phyloP scores from a whole-genome alignment of 2,113 vertebrate species.

The Phalacrocorax pelagicus region DNA sequence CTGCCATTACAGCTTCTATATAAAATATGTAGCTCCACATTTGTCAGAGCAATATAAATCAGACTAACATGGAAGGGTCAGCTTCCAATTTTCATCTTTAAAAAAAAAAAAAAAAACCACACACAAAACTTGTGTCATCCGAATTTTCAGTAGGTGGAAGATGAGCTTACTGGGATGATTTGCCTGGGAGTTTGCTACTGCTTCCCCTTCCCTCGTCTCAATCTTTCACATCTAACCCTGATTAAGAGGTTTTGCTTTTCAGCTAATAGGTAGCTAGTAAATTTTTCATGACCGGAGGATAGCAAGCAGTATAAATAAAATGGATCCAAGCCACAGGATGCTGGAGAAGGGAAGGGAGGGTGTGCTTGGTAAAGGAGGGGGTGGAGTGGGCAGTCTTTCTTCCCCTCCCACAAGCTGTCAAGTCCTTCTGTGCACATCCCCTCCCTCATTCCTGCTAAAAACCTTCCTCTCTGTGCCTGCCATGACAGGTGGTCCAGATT shows the following conservation, averaged over 20 bases:
- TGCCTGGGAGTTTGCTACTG: not conserved
- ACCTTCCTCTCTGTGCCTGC: slow-evolving; percentile 40
- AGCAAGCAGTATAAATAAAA: not conserved
- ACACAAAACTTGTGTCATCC: not conserved
- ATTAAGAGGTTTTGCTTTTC: not conserved
- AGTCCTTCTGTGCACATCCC: slow-evolving; percentile 51
- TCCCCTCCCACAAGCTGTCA: slow-evolving; percentile 54
- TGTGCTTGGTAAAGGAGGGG: not conserved
- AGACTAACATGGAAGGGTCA: not conserved
- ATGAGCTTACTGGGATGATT: not conserved
- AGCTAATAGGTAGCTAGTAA: not conserved
- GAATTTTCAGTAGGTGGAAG: not conserved
- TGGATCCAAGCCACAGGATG: not conserved
- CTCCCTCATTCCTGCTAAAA: slow-evolving; percentile 43
- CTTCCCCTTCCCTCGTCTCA: not conserved
- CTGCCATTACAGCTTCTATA: not conserved
- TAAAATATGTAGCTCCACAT: not conserved
- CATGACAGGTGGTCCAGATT: slow-evolving; percentile 71
- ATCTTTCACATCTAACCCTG: not conserved
- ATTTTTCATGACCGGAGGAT: not conserved
- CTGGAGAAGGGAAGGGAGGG: not conserved
- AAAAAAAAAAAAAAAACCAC: not conserved
- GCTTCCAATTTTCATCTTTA: not conserved
- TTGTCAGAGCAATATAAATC: not conserved
- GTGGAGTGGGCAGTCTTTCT: slow-evolving; percentile 38